phyloP scores from a whole-genome alignment of 1,140 invertebrate species.

The Bactericera cockerelli region DNA sequence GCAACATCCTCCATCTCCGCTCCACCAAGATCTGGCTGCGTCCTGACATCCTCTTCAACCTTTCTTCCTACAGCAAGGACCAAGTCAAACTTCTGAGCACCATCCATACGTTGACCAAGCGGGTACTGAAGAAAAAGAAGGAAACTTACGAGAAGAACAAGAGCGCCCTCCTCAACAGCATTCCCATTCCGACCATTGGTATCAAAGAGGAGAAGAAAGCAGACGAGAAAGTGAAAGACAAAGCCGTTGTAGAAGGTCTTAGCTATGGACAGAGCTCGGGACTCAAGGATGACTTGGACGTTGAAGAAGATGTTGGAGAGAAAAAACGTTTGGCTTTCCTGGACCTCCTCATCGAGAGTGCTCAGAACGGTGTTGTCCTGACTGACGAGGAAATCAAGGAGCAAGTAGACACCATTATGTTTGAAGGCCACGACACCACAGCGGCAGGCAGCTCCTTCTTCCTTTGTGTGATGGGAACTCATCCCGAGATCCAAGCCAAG shows the following conservation, averaged over 20 bases:
- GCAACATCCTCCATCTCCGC: constrained; percentile 49
- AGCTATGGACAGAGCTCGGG: constrained; percentile 26
- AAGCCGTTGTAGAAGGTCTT: neutral
- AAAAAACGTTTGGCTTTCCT: constrained; percentile 87
- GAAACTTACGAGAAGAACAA: constrained; percentile 33
- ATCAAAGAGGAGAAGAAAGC: constrained; percentile 23
- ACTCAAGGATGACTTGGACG: constrained; percentile 50
- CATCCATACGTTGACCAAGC: constrained; percentile 45
- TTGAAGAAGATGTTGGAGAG: constrained; percentile 52
- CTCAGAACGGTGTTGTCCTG: constrained; percentile 58
- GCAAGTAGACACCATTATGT: constrained; percentile 90
- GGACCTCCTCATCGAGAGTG: constrained; percentile 74
- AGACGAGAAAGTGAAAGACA: constrained; percentile 21
- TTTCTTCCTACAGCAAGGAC: constrained; percentile 37
- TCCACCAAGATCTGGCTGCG: constrained; percentile 42
- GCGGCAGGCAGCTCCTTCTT: constrained; percentile 64
- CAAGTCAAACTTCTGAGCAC: constrained; percentile 41
- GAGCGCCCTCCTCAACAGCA: constrained; percentile 26
- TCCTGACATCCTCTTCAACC: constrained; percentile 42
- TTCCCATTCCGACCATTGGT: neutral
- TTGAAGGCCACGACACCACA: constrained; percentile 86
- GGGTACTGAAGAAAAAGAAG: constrained; percentile 41
- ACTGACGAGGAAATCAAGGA: constrained; percentile 80
- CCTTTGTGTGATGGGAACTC: constrained; percentile 53
- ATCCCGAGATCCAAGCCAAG: constrained; percentile 55